Evolutionary conservation across 2,888 invertebrate species (phyloP), one percentile per base, ranked within the genome.

Genomic region (Leucophenga maculata): DNA sequence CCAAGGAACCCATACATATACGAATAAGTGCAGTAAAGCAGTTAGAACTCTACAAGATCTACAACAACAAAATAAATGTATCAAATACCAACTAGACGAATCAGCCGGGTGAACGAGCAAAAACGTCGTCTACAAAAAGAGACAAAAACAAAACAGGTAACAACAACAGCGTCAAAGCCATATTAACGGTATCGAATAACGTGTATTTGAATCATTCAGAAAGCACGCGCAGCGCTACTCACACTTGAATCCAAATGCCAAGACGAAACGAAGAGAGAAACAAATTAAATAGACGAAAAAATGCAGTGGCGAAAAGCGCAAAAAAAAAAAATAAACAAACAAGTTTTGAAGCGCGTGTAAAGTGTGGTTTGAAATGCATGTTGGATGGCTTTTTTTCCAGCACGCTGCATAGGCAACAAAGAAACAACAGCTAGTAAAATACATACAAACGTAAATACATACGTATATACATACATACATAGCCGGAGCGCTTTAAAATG

Each of bases 201-300:
- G 80, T 83, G 83, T 83, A 80, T 82, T 83, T 80, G 80, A 80
- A 83, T 80, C 80, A 80, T 80, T 80, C 80, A 80, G 82, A 83
- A 80, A 82, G 80, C 84, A 82, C 82, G 83, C 79, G 77, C 50
- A 18, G n/a, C 26, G 6, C 48, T 20, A 22, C 22, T 11, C 54
- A 46, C 39, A 1, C 39, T 11, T 8, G 1, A 11, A 6, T 39
- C 11, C 39, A 39, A 39, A 39, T 39, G 8, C 39, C 39, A 39
- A 39, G 39, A 74, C 75, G 72, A 69, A 74, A 83, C 70, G 62
- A 39, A 69, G 18, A 55, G 22, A 22, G 26, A 20, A 26, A 55
- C 55, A 55, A 55, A 22, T 13, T 14, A 22, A 22, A 55, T 55
- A 13, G 20, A 52, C 14, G 14, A 55, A 55, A 55, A 55, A 55